Evolutionary conservation across 2,888 invertebrate species (phyloP).

Genomic region (Limenitis camilla): DNA sequence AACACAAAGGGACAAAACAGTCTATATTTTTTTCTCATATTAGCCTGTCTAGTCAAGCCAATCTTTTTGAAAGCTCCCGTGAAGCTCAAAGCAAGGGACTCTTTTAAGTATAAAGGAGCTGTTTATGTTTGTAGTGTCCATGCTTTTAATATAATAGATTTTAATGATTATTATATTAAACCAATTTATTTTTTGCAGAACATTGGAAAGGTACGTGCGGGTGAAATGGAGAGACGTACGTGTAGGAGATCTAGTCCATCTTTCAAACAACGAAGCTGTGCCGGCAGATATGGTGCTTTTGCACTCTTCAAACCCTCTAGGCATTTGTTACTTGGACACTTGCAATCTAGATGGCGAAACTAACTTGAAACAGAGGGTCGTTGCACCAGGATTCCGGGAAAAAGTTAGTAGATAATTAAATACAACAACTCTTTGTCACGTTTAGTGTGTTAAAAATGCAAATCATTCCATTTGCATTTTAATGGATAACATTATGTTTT

Average conservation of each 20-base stretch:
- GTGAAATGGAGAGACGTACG: constrained; percentile 92
- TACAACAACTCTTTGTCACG: too few species aligned
- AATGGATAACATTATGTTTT: too few species aligned
- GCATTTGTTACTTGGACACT: constrained; percentile 95
- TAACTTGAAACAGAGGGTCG: constrained; percentile 93
- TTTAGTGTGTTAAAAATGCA: too few species aligned
- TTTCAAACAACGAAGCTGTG: constrained; percentile 96
- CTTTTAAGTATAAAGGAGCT: neutral
- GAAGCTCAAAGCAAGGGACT: neutral
- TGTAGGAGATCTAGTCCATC: constrained; percentile 95
- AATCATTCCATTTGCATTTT: too few species aligned
- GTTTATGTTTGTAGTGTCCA: neutral
- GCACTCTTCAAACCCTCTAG: constrained; percentile 89
- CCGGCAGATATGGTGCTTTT: constrained; percentile 96
- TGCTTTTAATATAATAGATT: neutral
- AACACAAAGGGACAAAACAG: constrained; percentile 2
- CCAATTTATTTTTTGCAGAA: constrained; percentile 66
- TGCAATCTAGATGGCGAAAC: constrained; percentile 97
- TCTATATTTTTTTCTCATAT: constrained; percentile 8
- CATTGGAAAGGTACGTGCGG: constrained; percentile 86
- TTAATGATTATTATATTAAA: neutral
- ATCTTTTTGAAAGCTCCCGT: constrained; percentile 11
- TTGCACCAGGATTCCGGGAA: constrained; percentile 83
- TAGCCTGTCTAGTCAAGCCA: constrained; percentile 10
- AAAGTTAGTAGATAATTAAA: constrained; percentile 63